A percentile compares a stretch with the other conserved stretches of the same genome.
Conservation (phyloP, 1,140 invertebrate species). For the Parasteatoda tepidariorum region DNA sequence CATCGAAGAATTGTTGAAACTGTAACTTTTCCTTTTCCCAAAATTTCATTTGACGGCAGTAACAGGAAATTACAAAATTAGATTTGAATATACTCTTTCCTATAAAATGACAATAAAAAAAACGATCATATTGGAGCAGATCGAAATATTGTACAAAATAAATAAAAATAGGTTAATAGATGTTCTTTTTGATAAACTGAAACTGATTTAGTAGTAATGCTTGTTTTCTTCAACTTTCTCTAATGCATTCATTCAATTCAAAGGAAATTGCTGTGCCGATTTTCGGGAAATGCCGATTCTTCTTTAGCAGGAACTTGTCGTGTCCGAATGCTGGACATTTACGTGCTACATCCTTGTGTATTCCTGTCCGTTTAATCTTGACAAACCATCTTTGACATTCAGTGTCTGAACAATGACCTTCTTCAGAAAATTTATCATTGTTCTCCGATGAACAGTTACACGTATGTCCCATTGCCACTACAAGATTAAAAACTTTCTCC, state of each 20-base stretch:
- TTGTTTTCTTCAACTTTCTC: not conserved
- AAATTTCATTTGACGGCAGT: too few relatives aligned
- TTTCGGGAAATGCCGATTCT: not conserved
- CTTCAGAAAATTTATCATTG: constrained; percentile 17
- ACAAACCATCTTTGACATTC: not conserved
- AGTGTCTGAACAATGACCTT: constrained; percentile 30
- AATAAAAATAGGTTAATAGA: not conserved
- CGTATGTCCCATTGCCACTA: constrained; percentile 36
- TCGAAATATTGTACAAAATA: not conserved
- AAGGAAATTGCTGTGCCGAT: not conserved
- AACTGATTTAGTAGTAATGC: not conserved
- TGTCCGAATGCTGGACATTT: not conserved
- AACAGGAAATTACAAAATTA: not conserved
- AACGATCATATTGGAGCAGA: not conserved
- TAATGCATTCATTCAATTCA: not conserved
- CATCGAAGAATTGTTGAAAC: too few relatives aligned
- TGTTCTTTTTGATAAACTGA: not conserved
- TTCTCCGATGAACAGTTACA: constrained; percentile 31
- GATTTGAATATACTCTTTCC: too few relatives aligned
- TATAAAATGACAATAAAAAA: too few relatives aligned
- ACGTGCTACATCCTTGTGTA: constrained; percentile 15
- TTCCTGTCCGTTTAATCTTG: not conserved
- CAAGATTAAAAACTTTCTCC: not conserved
- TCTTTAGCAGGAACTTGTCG: not conserved
- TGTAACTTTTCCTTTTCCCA: too few relatives aligned